phyloP scores from a whole-genome alignment of 2,888 invertebrate species.

The Phanerotoma sp. region DNA sequence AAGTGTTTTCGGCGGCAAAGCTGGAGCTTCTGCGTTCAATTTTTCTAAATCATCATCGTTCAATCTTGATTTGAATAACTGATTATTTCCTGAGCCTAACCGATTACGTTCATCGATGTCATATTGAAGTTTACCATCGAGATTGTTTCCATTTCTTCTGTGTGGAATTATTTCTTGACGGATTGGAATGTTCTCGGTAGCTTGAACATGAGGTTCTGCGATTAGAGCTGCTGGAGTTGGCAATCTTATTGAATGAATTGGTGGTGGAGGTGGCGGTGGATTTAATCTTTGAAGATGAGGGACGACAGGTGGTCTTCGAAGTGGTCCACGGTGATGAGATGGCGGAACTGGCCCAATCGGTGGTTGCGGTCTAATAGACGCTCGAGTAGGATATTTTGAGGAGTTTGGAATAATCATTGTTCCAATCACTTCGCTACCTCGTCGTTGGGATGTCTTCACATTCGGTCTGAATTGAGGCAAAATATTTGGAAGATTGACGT shows the following conservation, averaged over 20 bases:
- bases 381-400: conserved; percentile 13
- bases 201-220: conserved; percentile 55
- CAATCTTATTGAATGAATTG: conserved; percentile 40
- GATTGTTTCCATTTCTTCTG: conserved; percentile 18
- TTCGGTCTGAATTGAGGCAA: conserved; percentile 73
- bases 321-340: conserved; percentile 7
- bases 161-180: conserved; percentile 10
- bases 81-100: conserved; percentile 1
- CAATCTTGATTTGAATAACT: conserved; percentile 38
- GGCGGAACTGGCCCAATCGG: conserved; percentile 3
- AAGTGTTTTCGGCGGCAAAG: conserved; percentile 56
- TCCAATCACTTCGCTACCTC: conserved; percentile 49
- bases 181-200: conserved; percentile 59
- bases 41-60: conserved; percentile 50
- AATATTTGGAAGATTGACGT: conserved; percentile 64
- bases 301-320: conserved; percentile 27
- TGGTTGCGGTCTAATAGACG: conserved; percentile 11
- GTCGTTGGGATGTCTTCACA: conserved; percentile 61
- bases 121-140: conserved; percentile 18
- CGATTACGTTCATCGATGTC: conserved; percentile 33
- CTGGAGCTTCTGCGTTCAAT: conserved; percentile 50
- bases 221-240: conserved; percentile 29
- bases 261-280: conserved; percentile 43
- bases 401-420: conserved; percentile 26
- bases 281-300: conserved; percentile 37